Conservation (phyloP, 2,113 vertebrate species). For the Lasiurus cinereus region DNA sequence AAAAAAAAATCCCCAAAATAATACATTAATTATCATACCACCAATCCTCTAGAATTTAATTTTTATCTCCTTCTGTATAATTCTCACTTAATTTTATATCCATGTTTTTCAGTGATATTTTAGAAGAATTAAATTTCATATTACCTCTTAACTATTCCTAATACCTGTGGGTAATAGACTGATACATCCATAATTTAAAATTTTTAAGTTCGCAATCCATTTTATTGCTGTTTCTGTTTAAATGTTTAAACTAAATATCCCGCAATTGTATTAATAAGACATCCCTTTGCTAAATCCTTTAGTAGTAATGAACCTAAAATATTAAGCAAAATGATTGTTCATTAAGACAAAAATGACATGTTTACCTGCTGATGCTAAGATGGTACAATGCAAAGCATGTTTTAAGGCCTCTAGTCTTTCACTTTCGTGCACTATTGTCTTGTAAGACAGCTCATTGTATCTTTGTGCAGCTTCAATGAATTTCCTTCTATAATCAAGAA, state of each 20-base stretch:
- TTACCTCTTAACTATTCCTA: conserved; percentile 42
- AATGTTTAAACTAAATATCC: conserved; percentile 12
- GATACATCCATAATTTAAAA: background rate
- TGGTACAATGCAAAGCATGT: conserved; percentile 98
- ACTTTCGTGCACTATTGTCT: conserved; percentile 97
- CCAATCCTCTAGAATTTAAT: background rate
- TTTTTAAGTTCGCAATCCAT: conserved; percentile 29
- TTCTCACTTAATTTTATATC: conserved; percentile 58
- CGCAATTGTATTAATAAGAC: conserved; percentile 7
- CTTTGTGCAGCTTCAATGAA: conserved; percentile 99
- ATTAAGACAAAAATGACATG: background rate
- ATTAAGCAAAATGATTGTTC: conserved; percentile 22
- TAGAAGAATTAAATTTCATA: conserved; percentile 38
- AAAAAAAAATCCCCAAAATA: conserved; percentile 2
- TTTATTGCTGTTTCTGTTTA: conserved; percentile 43
- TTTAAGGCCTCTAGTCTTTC: conserved; percentile 98
- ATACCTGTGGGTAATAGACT: background rate
- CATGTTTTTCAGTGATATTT: conserved; percentile 4
- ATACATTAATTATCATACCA: background rate
- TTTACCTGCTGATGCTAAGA: conserved; percentile 98
- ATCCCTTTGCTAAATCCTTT: conserved; percentile 1
- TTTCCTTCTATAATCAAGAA: conserved; percentile 98
- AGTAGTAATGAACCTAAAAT: background rate
- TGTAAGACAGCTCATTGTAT: conserved; percentile 98
- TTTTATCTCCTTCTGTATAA: background rate